Percentiles rank a stretch among this genome's conserved stretches.
phyloP scores from a whole-genome alignment of 2,113 vertebrate genomes.

The Tiliqua scincoides region DNA sequence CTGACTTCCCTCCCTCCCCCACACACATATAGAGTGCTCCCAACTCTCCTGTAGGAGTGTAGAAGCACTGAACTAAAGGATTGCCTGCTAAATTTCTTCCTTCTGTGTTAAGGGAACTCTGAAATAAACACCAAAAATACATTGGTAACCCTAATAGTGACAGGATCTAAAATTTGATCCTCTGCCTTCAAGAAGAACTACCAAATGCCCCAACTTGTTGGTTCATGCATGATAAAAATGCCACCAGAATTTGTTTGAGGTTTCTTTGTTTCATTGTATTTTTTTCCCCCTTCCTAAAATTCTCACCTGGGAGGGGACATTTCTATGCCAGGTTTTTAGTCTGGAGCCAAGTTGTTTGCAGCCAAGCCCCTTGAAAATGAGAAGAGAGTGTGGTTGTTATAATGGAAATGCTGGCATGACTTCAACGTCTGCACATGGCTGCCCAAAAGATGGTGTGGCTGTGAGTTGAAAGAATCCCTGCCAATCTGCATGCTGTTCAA shows the following conservation, averaged over 20 bases:
- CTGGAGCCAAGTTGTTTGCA: constrained; percentile 30
- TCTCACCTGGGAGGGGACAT: constrained; percentile 35
- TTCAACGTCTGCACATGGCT: constrained; percentile 43
- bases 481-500: constrained; percentile 46
- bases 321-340: constrained; percentile 37
- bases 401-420: constrained; percentile 59
- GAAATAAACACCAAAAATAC: not conserved
- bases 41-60: too few relatives aligned
- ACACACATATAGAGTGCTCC: too few relatives aligned
- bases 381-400: constrained; percentile 45
- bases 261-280: constrained; percentile 20
- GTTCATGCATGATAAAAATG: constrained; percentile 31
- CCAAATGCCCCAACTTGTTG: not conserved
- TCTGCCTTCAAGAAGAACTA: not conserved
- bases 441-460: constrained; percentile 24
- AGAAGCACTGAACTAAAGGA: too few relatives aligned
- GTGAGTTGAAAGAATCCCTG: constrained; percentile 9
- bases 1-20: too few relatives aligned
- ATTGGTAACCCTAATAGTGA: not conserved
- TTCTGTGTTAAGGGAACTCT: not conserved
- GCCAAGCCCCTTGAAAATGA: constrained; percentile 42
- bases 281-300: constrained; percentile 14
- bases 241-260: constrained; percentile 43
- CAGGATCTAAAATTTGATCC: not conserved
- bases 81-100: not conserved